Base-by-base conservation (phyloP, 2,113 vertebrate genomes). In the Lophotis ruficrista region DNA sequence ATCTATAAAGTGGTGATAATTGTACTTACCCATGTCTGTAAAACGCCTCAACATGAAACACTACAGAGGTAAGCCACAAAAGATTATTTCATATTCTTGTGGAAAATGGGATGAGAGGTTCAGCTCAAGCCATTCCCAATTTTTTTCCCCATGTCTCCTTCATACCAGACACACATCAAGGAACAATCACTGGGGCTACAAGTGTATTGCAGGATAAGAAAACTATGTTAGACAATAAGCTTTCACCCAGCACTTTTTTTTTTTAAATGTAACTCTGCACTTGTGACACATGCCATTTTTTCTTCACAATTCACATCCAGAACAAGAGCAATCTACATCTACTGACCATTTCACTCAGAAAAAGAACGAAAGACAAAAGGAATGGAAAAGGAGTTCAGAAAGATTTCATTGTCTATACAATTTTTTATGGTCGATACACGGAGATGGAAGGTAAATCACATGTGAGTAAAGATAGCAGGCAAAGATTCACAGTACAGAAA, bases 11-110 rank as follows among this genome's bases (percentile, higher is more conserved):
- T 9, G 19, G 35, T 50, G 61, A 53, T 28, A 79, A 54, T 82
- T 57, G 58, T 94, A 97, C 96, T 96, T 97, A 95, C 97, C 97
- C 30, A 27, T 9, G 25, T 37, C 78, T 92, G 80, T 37, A 73
- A 89, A 89, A 79, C 73, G 62, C 61, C 89, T 91, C 92, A 92
- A 6, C 30, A 83, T 33, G 50, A 92, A 94, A 84, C 77, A 89
- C 78, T 90, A 96, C n/a, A 83, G 54, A 91, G 71, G 87, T 62
- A 84, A 95, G 75, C 22, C 70, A 93, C 8, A 2, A 92, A 93
- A 83, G 33, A 87, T 38, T 95, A 89, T 78, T 82, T 28, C 62
- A 81, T 69, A 56, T 35, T 83, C 72, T 94, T 72, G 76, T 60
- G 57, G 70, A 89, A 87, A 87, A 94, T 50, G 37, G 68, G 51